Percentiles rank a stretch among this genome's conserved stretches.
Conservation (phyloP, 2,113 vertebrate genomes). For the Aepyceros melampus region DNA sequence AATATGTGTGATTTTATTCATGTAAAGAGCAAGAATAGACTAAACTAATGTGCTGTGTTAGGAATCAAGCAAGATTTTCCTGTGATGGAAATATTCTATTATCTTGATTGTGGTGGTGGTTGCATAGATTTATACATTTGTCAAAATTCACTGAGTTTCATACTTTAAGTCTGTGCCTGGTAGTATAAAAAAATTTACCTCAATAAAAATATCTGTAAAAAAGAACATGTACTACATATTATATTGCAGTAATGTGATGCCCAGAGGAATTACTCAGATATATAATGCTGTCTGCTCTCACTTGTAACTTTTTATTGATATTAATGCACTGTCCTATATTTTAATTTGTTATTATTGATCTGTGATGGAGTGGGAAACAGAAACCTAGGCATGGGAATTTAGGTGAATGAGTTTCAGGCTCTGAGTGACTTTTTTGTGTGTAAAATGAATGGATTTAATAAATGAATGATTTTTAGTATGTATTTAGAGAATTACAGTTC, state of each 20-base stretch:
- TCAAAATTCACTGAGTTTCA: not conserved
- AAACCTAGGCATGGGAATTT: not conserved
- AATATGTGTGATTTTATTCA: not conserved
- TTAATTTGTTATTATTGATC: slow-evolving; percentile 25
- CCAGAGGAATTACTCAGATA: not conserved
- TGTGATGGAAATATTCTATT: not conserved
- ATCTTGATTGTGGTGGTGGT: not conserved
- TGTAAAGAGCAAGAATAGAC: not conserved
- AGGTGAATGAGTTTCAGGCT: not conserved
- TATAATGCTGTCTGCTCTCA: not conserved
- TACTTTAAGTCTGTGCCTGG: not conserved
- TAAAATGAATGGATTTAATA: not conserved
- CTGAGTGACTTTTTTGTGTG: not conserved
- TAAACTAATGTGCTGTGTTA: not conserved
- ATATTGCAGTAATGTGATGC: not conserved
- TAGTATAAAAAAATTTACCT: not conserved
- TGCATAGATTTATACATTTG: not conserved
- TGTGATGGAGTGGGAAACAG: not conserved
- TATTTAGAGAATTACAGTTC: not conserved
- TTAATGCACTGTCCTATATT: not conserved
- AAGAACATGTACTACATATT: not conserved
- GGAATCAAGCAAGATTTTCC: not conserved
- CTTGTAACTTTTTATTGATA: not conserved
- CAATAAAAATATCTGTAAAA: not conserved
- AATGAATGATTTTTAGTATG: not conserved